Evolutionary conservation across 53 echinoderm and acorn worm species (phyloP).

Genomic region (Arbacia lixula): DNA sequence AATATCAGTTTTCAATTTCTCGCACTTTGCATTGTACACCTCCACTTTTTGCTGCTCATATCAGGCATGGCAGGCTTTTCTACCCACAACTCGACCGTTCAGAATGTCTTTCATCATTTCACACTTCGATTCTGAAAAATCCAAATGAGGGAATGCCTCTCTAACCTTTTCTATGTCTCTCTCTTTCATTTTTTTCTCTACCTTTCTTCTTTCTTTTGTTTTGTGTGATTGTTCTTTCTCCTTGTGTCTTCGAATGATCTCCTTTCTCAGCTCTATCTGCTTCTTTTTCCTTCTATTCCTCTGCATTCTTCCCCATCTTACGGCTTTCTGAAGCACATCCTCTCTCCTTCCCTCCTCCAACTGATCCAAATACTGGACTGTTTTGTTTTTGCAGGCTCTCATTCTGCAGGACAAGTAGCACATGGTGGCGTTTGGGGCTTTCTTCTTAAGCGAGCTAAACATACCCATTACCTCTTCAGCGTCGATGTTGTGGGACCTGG

Average conservation of each 20-base stretch:
- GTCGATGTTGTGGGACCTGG: slow-evolving; percentile 60
- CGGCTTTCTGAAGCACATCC: slow-evolving; percentile 51
- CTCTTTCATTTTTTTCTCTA: slow-evolving; percentile 61
- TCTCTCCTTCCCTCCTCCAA: slow-evolving; percentile 41
- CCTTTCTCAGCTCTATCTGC: slow-evolving; percentile 54
- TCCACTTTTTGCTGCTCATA: slow-evolving; percentile 36
- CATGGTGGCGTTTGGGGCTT: slow-evolving; percentile 61
- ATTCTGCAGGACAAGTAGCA: slow-evolving; percentile 56
- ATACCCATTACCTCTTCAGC: slow-evolving; percentile 64
- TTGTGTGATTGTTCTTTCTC: slow-evolving; percentile 58
- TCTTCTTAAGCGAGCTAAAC: slow-evolving; percentile 54
- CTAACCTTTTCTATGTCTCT: slow-evolving; percentile 22
- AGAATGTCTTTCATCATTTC: slow-evolving; percentile 47
- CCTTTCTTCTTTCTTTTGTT: slow-evolving; percentile 54
- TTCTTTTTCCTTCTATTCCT: slow-evolving; percentile 52
- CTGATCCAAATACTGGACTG: slow-evolving; percentile 45
- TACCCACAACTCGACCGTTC: slow-evolving; percentile 46
- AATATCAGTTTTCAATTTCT: slow-evolving; percentile 40
- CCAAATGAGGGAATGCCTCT: slow-evolving; percentile 40
- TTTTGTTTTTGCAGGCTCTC: slow-evolving; percentile 56
- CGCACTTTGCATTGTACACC: slow-evolving; percentile 64
- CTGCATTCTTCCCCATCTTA: slow-evolving; percentile 67
- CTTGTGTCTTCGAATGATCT: slow-evolving; percentile 57
- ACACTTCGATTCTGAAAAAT: slow-evolving; percentile 30
- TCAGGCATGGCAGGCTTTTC: slow-evolving; percentile 63